Conservation (phyloP, 2,797 vertebrate species). For the Fundulus diaphanus region DNA sequence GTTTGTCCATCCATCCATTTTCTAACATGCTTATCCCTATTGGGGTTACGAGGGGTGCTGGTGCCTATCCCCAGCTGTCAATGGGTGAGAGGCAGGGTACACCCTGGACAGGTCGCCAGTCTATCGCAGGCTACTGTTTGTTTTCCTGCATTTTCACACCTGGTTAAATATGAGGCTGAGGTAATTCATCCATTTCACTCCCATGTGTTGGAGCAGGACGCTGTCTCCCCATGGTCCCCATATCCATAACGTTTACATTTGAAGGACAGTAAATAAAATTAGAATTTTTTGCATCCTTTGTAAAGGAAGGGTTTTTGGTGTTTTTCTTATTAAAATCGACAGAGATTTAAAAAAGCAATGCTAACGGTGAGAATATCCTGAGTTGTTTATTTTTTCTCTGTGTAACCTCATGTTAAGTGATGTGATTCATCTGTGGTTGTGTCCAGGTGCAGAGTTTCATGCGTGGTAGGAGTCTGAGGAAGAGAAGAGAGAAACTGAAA, state of each 20-base stretch:
- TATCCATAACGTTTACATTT: background rate
- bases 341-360: background rate
- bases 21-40: too few relatives aligned
- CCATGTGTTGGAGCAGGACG: background rate
- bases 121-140: too few relatives aligned
- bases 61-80: too few relatives aligned
- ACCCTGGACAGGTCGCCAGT: too few relatives aligned
- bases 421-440: conserved; percentile 15
- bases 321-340: too few relatives aligned
- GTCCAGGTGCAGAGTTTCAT: conserved; percentile 89
- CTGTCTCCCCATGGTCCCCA: too few relatives aligned
- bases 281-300: background rate
- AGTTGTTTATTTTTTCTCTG: background rate
- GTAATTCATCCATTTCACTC: background rate
- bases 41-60: too few relatives aligned
- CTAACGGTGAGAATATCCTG: too few relatives aligned
- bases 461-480: conserved; percentile 92
- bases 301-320: background rate
- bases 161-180: background rate
- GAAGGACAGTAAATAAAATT: background rate
- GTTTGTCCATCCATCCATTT: too few relatives aligned
- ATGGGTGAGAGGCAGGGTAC: too few relatives aligned
- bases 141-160: too few relatives aligned
- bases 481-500: conserved; percentile 93
- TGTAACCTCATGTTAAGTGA: background rate